Evolutionary conservation across 2,888 invertebrate genomes (phyloP).

Genomic region (Tinea trinotella): DNA sequence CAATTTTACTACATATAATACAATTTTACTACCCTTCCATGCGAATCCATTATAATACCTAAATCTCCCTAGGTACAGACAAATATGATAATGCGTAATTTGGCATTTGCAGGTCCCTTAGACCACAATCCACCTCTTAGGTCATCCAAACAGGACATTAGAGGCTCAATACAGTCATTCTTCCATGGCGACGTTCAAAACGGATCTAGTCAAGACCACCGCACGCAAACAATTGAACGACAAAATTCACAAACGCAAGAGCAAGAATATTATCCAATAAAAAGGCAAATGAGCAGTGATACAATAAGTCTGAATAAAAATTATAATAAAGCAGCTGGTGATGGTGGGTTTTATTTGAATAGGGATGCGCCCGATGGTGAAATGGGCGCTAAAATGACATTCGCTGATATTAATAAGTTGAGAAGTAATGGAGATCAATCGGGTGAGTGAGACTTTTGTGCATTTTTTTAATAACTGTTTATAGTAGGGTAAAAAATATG

Average conservation of each 20-base stretch:
- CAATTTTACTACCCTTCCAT: too few relatives aligned
- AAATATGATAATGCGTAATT: too few relatives aligned
- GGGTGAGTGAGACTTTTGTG: too few relatives aligned
- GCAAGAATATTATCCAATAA: slow-evolving; percentile 37
- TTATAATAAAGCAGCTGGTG: slow-evolving; percentile 51
- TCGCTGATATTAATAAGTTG: slow-evolving; percentile 79
- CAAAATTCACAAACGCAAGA: slow-evolving; percentile 65
- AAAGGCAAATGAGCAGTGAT: slow-evolving; percentile 74
- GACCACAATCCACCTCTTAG: slow-evolving; percentile 80
- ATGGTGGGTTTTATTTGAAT: slow-evolving; percentile 54
- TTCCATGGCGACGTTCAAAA: slow-evolving; percentile 74
- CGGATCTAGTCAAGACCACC: slow-evolving; percentile 49
- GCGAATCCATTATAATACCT: too few relatives aligned
- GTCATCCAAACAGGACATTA: slow-evolving; percentile 82
- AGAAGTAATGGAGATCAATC: slow-evolving; percentile 63
- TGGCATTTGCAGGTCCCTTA: slow-evolving; percentile 43
- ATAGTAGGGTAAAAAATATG: too few relatives aligned
- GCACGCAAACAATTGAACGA: slow-evolving; percentile 64
- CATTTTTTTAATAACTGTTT: too few relatives aligned
- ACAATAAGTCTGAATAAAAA: slow-evolving; percentile 55
- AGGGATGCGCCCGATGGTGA: slow-evolving; percentile 75
- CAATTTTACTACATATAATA: too few relatives aligned
- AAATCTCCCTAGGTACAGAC: too few relatives aligned
- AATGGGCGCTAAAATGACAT: slow-evolving; percentile 71
- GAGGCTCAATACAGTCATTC: slow-evolving; percentile 75